These are phyloP conservation scores for Smutsia temminckii DNA, from an alignment of 2,797 vertebrate genomes.

Conservation along the genomic window DNA sequence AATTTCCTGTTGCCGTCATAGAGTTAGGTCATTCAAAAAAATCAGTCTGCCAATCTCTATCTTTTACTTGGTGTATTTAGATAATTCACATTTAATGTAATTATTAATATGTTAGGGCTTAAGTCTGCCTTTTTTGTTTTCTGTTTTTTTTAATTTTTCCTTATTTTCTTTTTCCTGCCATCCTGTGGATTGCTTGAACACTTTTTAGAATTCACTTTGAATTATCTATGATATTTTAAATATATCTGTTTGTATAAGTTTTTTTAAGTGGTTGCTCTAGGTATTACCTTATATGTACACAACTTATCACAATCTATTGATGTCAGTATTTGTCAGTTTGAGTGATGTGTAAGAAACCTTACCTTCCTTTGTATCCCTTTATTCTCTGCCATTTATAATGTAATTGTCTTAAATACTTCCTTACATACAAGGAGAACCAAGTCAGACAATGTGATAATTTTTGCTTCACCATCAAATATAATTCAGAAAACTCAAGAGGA, in stretches of 20 bases:
- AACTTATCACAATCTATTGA: not conserved
- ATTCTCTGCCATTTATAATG: not conserved
- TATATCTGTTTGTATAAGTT: not conserved
- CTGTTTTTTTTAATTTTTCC: not conserved
- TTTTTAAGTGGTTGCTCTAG: not conserved
- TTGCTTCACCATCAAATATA: not conserved
- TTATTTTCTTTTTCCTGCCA: not conserved
- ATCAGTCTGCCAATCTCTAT: not conserved
- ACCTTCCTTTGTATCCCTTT: not conserved
- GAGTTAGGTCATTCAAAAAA: not conserved
- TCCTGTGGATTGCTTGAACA: not conserved
- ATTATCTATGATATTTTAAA: not conserved
- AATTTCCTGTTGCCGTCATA: not conserved
- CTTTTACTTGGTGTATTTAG: not conserved
- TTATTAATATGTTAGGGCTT: not conserved
- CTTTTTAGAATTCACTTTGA: slow-evolving; percentile 37
- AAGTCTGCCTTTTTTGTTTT: not conserved
- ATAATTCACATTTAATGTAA: slow-evolving; percentile 32
- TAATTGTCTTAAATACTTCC: not conserved
- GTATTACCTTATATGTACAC: not conserved
- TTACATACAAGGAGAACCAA: not conserved
- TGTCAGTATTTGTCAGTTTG: not conserved
- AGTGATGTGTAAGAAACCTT: not conserved
- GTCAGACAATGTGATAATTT: not conserved
- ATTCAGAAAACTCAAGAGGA: slow-evolving; percentile 28